Conservation (phyloP, 2,888 invertebrate genomes). For the Cosmia pyralina region DNA sequence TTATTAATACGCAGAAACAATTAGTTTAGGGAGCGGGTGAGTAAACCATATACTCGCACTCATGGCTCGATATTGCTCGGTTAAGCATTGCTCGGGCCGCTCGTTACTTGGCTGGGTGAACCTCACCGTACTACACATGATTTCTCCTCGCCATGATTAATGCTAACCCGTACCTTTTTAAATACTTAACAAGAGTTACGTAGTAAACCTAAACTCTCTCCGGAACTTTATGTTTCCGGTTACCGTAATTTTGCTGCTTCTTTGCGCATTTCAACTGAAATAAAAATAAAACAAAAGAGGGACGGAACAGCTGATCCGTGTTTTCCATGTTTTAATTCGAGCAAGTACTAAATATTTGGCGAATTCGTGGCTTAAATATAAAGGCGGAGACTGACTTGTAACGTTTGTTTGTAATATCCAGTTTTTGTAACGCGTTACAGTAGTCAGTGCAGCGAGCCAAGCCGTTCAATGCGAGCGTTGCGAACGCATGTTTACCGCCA, state of each 20-base stretch:
- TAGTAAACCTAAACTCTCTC: slow-evolving; percentile 37
- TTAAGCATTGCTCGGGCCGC: slow-evolving; percentile 43
- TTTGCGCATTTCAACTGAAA: slow-evolving; percentile 35
- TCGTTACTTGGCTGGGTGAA: slow-evolving; percentile 60
- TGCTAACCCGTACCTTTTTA: slow-evolving; percentile 53
- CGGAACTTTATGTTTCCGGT: slow-evolving; percentile 45
- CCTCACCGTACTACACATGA: slow-evolving; percentile 49
- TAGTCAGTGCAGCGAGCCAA: too few species aligned
- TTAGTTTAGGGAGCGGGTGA: slow-evolving; percentile 53
- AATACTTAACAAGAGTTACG: slow-evolving; percentile 54
- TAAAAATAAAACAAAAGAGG: slow-evolving; percentile 41
- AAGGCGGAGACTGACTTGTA: too few species aligned
- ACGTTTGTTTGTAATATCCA: too few species aligned
- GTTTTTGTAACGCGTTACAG: too few species aligned
- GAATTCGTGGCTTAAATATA: slow-evolving; percentile 43
- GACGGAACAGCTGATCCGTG: slow-evolving; percentile 50
- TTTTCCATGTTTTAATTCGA: slow-evolving; percentile 49
- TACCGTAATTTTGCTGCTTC: slow-evolving; percentile 35
- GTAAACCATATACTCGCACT: slow-evolving; percentile 42
- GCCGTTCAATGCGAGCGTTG: too few species aligned
- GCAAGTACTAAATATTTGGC: slow-evolving; percentile 53
- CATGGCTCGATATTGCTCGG: slow-evolving; percentile 53
- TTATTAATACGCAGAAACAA: slow-evolving; percentile 64
- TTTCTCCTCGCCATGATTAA: slow-evolving; percentile 51
- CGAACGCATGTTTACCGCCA: too few species aligned